Evolutionary conservation across 1,140 invertebrate species (phyloP), one percentile per base, ranked within the genome.

Genomic region (Apis florea): DNA sequence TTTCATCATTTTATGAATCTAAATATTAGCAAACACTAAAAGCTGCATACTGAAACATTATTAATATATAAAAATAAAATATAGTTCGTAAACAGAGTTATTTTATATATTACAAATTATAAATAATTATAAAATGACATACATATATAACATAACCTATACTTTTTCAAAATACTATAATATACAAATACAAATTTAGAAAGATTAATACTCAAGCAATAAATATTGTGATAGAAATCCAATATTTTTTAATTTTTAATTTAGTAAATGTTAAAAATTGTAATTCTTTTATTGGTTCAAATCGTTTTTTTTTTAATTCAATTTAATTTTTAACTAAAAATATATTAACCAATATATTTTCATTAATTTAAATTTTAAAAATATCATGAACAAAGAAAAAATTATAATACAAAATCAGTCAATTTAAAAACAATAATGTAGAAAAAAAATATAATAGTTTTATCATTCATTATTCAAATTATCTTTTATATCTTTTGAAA

Each of bases 1-100:
- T 68, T 68, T 68, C 31, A 49, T 68, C 24, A 68, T 24, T 40
- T 66, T 40, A 66, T 21, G 63, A 40, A 66, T 66, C 17, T 31
- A 21, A 66, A 66, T 40, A 40, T 66, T 40, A 40, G 19, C n/a
- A 61, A 61, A 58, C 9, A 10, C 15, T 2, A 26, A 9, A 24
- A 10, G 31, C 31, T 40, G 31, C 17, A 13, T 63, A 31, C 4
- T 9, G 9, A 2, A 26, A 63, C 26, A 63, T 31, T 31, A 63
- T 31, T 31, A 63, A 63, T 63, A 31, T 63, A 31, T 2, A 12
- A 13, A n/a, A 59, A 2, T 61, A 8, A 8, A 19, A 63, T 31
- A 31, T 3, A 9, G 17, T 15, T 31, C 3, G 26, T 10, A 63
- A 56, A 53, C 1, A 1, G 1, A 19, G 17, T 24, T 59, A 61